Base-by-base conservation (phyloP, 2,888 invertebrate species). In the Melikaiella ostensackeni region DNA sequence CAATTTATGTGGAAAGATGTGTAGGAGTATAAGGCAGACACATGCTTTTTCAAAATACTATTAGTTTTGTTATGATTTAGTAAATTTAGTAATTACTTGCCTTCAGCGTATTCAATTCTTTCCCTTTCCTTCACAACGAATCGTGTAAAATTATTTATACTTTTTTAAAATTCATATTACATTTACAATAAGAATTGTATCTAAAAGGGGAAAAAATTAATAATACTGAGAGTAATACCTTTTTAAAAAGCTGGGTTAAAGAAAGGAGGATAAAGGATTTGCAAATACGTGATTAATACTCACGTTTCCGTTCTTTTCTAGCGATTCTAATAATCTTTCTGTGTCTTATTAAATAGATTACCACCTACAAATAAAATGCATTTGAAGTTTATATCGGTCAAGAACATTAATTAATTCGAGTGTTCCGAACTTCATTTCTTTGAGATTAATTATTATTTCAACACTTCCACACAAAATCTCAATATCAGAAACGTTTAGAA, bases 301-400 rank as follows among this genome's bases (percentile, higher is more conserved):
- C 83, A 88, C 88, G 86, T 84, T 80, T 84, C 77, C 50, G 77
- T 77, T 75, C 81, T 80, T 78, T 82, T 78, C 83, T 83, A 81
- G 79, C 80, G 81, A 85, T 74, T 80, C 82, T 87, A 85, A 88
- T 79, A 86, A 88, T 86, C 83, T 85, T 86, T 84, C 85, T 86
- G 81, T 85, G 83, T 81, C 84, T 86, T 86, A 88, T 81, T 84
- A 88, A 84, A 86, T 85, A 87, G 77, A 84, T 81, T 85, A 88
- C 80, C 74, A 87, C 87, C 88, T 88, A 88, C 66, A 87, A 88
- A 86, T 83, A 86, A 70, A 70, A 70, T 30, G 24, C 50, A 46
- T 70, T 11, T 66, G 19, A 66, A 66, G 24, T 42, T 46, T 42
- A 42, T 64, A 27, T 24, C 24, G 57, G 21, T 24, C 13, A 13